Evolutionary conservation across 1,140 invertebrate genomes (phyloP).

Genomic region (Globodera ellingtonae): DNA sequence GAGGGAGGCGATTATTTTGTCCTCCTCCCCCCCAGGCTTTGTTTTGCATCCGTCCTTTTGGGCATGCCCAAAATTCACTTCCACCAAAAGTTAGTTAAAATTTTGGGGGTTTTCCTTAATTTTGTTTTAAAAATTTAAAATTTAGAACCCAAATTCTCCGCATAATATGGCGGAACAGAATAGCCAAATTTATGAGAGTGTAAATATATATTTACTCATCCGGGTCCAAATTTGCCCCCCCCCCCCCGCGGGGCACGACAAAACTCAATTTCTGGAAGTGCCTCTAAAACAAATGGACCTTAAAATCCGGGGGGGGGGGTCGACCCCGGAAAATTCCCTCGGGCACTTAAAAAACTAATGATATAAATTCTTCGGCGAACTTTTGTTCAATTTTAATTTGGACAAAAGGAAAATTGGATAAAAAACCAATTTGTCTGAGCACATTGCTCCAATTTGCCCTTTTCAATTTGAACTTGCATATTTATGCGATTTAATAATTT

Average conservation of each 20-base stretch:
- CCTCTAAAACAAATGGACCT: constrained; percentile 23
- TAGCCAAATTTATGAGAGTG: neutral
- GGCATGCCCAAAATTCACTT: too few relatives aligned
- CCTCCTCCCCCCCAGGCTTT: neutral
- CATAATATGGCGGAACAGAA: too few relatives aligned
- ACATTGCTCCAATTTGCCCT: neutral
- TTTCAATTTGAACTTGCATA: neutral
- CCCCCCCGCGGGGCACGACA: neutral
- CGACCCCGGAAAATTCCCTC: neutral
- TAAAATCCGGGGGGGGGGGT: neutral
- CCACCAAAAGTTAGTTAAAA: neutral
- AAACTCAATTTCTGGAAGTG: constrained; percentile 15
- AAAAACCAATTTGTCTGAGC: neutral
- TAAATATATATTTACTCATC: neutral
- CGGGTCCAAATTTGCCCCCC: neutral
- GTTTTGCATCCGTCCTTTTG: neutral
- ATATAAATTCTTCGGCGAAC: neutral
- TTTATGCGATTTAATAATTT: too few relatives aligned
- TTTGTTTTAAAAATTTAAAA: too few relatives aligned
- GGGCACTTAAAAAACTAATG: neutral
- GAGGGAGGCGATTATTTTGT: neutral
- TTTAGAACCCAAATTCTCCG: too few relatives aligned
- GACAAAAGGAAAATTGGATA: neutral
- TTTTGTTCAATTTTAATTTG: neutral
- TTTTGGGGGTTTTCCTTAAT: too few relatives aligned